Conservation (phyloP, 2,888 invertebrate genomes). For the Xanthia togata region DNA sequence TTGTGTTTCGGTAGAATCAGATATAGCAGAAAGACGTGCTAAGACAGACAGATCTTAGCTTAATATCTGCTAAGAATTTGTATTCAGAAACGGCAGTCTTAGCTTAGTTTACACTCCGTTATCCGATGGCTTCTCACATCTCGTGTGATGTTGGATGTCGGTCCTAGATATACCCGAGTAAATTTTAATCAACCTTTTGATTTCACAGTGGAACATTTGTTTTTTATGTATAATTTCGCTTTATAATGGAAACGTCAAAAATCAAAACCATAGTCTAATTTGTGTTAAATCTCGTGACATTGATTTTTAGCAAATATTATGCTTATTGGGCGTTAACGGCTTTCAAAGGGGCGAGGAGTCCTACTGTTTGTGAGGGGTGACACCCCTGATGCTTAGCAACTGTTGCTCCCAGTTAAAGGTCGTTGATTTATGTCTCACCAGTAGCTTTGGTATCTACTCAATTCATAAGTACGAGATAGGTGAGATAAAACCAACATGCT, state of each 20-base stretch:
- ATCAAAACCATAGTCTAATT: not conserved
- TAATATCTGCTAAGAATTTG: not conserved
- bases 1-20: not conserved
- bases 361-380: constrained; percentile 39
- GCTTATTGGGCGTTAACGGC: constrained; percentile 18
- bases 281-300: not conserved
- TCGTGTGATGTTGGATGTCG: not conserved
- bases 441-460: not conserved
- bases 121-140: not conserved
- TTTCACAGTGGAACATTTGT: not conserved
- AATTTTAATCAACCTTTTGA: not conserved
- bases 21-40: not conserved
- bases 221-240: not conserved
- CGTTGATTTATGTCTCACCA: constrained; percentile 40
- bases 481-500: not conserved
- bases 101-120: not conserved
- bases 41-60: not conserved
- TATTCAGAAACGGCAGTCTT: not conserved
- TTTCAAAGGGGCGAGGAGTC: constrained; percentile 2
- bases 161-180: not conserved
- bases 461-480: not conserved
- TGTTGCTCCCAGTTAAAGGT: constrained; percentile 51
- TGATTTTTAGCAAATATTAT: constrained; percentile 34
- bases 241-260: not conserved
- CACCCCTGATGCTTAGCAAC: constrained; percentile 58